Conservation (phyloP, 2,113 vertebrate genomes). For the Elephas maximus region DNA sequence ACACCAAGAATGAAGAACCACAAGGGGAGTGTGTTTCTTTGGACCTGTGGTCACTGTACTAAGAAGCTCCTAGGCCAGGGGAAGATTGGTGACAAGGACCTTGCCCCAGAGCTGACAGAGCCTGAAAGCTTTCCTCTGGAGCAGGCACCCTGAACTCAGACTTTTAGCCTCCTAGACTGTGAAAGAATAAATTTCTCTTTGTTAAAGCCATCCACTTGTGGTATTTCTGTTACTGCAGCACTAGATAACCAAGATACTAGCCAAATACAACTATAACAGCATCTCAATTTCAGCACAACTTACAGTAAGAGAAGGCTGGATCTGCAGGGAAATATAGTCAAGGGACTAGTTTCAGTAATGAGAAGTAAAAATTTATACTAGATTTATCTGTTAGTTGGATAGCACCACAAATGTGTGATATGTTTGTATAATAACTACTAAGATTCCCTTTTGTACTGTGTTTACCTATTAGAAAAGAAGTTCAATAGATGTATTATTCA, state of each 20-base stretch:
- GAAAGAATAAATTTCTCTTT: no score
- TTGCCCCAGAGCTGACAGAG: no score
- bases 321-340: slow-evolving; percentile 44
- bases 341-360: neutral
- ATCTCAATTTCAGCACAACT: slow-evolving; percentile 56
- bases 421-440: neutral
- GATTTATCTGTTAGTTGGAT: neutral
- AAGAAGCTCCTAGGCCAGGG: no score
- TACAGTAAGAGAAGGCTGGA: slow-evolving; percentile 45
- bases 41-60: no score
- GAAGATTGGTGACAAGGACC: no score
- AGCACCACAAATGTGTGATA: neutral
- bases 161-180: no score
- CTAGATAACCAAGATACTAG: neutral
- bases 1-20: no score
- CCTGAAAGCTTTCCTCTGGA: no score
- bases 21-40: no score
- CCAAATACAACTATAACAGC: slow-evolving; percentile 28
- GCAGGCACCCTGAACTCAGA: no score
- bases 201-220: no score
- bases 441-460: neutral
- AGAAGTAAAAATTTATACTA: neutral
- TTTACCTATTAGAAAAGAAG: slow-evolving; percentile 31
- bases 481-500: neutral
- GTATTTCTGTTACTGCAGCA: no score